phyloP scores from a whole-genome alignment of 2,888 invertebrate species.

The Ptychoptera contaminata region DNA sequence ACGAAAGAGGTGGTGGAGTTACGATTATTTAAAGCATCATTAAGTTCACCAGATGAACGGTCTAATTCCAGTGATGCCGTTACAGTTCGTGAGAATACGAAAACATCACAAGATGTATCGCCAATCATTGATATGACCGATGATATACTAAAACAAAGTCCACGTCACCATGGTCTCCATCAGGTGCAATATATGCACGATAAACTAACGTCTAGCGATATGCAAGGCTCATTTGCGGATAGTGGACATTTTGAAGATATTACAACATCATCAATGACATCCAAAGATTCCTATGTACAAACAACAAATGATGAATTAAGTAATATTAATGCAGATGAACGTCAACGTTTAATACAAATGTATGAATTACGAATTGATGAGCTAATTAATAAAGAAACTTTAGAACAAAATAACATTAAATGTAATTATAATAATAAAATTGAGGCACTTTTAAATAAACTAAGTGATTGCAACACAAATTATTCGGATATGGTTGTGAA shows the following conservation, averaged over 20 bases:
- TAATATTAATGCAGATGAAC: slow-evolving; percentile 40
- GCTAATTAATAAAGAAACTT: slow-evolving; percentile 42
- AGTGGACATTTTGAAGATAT: slow-evolving; percentile 78
- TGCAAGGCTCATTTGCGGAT: slow-evolving; percentile 66
- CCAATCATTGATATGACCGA: slow-evolving; percentile 37
- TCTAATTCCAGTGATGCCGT: slow-evolving; percentile 61
- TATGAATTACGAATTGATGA: slow-evolving; percentile 65
- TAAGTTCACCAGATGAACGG: slow-evolving; percentile 64
- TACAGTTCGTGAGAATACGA: slow-evolving; percentile 54
- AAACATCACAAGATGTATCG: slow-evolving; percentile 38
- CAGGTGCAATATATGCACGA: slow-evolving; percentile 23
- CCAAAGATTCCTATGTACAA: slow-evolving; percentile 52
- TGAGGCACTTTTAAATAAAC: slow-evolving; percentile 51
- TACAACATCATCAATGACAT: slow-evolving; percentile 57
- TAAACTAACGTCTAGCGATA: slow-evolving; percentile 31
- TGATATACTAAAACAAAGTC: slow-evolving; percentile 29
- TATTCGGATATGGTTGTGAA: slow-evolving; percentile 64
- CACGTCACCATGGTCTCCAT: slow-evolving; percentile 31
- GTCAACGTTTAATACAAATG: slow-evolving; percentile 47
- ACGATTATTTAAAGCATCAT: slow-evolving; percentile 61
- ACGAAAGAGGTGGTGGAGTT: slow-evolving; percentile 69
- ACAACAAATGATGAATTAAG: slow-evolving; percentile 34
- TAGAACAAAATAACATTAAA: slow-evolving; percentile 58
- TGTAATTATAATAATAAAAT: slow-evolving; percentile 66
- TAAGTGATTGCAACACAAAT: slow-evolving; percentile 58